Evolutionary conservation across 2,113 vertebrate genomes (phyloP), one percentile per base, ranked within the genome.

Genomic region (Vidua macroura): DNA sequence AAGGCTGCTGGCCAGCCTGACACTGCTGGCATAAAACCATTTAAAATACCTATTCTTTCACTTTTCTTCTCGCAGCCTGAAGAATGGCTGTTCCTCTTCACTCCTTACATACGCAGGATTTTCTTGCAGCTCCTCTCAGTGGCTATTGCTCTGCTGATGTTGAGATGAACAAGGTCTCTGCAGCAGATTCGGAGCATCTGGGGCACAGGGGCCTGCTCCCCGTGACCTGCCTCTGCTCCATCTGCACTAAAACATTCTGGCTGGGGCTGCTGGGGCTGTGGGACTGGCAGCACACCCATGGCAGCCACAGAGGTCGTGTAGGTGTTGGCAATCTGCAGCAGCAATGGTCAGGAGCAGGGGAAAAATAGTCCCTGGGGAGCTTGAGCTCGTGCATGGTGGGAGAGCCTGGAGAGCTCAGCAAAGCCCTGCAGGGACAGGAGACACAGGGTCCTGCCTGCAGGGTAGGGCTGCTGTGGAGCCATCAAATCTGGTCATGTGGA

Each of bases 361-460:
- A 27, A 51, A 92, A 95, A 37, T 0, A 15, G 3, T 43, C 20
- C 46, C 5, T 1, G 1, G 33, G 39, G 51, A 67, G 30, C 16
- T 4, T 49, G 83, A 87, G n/a, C 53, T 83, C 1, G 10, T 67
- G 52, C 5, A 7, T 37, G 59, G 10, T n/a, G 53, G 46, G 43
- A 85, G 30, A 49, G n/a, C 44, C 30, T 31, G 28, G 64, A 41
- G 59, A 60, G 66, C 60, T 59, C 48, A 91, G 62, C 35, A 59
- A 25, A 20, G 1, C 6, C 17, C 10, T 23, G 17, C 2, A 2
- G 33, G 69, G n/a, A 51, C 44, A 49, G 67, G 25, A 48, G 21
- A 18, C 9, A 2, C 1, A 1, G 3, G 24, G 21, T 55, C 44
- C 59, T 55, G 39, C 35, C 51, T 52, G 13, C 2, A 0, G 25